These are phyloP conservation scores for Eulimnadia texana DNA, from an alignment of 1,140 invertebrate species.

Conservation along the genomic window DNA sequence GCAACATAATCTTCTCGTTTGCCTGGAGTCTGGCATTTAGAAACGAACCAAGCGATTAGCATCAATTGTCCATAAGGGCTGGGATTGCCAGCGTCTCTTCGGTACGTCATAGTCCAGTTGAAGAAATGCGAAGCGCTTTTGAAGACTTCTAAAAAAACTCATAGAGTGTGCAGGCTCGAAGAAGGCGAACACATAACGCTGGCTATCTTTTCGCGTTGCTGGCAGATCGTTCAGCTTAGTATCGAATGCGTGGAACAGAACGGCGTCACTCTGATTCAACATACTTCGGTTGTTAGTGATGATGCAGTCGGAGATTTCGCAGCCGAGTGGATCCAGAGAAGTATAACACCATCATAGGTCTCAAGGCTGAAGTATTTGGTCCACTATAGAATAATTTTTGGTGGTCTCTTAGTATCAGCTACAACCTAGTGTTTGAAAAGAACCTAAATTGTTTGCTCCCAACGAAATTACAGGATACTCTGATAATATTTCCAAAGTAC, in stretches of 20 bases:
- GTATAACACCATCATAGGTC: no score
- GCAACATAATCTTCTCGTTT: slow-evolving; percentile 37
- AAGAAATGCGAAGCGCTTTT: slow-evolving; percentile 19
- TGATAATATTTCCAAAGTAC: no score
- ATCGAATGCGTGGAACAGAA: slow-evolving; percentile 19
- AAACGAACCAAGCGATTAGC: slow-evolving; percentile 49
- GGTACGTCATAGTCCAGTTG: slow-evolving; percentile 35
- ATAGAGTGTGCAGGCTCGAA: slow-evolving; percentile 16
- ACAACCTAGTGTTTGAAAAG: no score
- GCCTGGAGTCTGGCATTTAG: slow-evolving; percentile 41
- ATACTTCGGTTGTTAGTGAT: slow-evolving; percentile 26
- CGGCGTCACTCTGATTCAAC: slow-evolving; percentile 16
- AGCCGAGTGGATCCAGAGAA: no score
- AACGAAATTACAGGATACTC: no score
- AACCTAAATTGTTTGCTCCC: no score
- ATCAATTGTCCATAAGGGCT: background rate
- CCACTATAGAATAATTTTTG: no score
- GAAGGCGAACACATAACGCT: slow-evolving; percentile 19
- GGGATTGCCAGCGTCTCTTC: slow-evolving; percentile 26
- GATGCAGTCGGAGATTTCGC: slow-evolving; percentile 34
- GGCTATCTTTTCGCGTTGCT: slow-evolving; percentile 3
- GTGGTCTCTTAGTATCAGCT: no score
- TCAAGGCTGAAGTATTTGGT: no score
- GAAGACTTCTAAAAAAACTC: background rate
- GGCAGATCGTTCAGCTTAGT: slow-evolving; percentile 16